Evolutionary conservation across 2,113 vertebrate genomes (phyloP), one percentile per base, ranked within the genome.

Genomic region (Bos javanicus): DNA sequence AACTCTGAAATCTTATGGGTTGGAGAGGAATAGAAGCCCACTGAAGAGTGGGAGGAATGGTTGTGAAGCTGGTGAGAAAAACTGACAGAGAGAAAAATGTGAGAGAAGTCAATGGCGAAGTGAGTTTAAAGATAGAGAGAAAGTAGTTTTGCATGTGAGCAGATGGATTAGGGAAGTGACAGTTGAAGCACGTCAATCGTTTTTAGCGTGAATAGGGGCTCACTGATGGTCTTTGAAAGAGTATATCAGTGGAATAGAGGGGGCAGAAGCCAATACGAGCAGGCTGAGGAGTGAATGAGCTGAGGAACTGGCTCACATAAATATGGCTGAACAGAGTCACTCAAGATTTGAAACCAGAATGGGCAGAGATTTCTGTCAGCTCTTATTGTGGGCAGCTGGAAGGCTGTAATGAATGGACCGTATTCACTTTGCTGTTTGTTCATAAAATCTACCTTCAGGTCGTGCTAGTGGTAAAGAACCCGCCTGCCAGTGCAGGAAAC

Each of bases 371-470:
- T 30, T 71, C 56, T 26, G 8, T 87, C 71, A 84, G 39, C 30
- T 5, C 36, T 33, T 28, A 2, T 12, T 50, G 33, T 39, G 43
- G 64, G 48, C 64, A 62, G 33, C 2, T 56, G 25, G 78, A 23
- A 89, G 78, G 6, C 46, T 36, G 15, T 17, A 21, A 23, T 39
- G 7, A 89, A 92, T 57, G 28, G 6, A 25, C 17, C 2, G 2
- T 71, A 25, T 67, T 93, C 30, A 64, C 90, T 94, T 93, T 96
- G 74, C 54, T 91, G 16, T 84, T 95, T 85, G 86, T 48, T 97
- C 64, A 90, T 74, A 82, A 76, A 76, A 43, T 76, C 71, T 43
- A 43, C 36, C 12, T 76, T 76, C 71, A 76, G 71, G 23, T 43
- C n/a, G n/a, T 39, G n/a, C 67, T 71, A 26, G 71, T 76, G 36